phyloP scores from a whole-genome alignment of 2,113 vertebrate genomes.

The Paralichthys olivaceus region DNA sequence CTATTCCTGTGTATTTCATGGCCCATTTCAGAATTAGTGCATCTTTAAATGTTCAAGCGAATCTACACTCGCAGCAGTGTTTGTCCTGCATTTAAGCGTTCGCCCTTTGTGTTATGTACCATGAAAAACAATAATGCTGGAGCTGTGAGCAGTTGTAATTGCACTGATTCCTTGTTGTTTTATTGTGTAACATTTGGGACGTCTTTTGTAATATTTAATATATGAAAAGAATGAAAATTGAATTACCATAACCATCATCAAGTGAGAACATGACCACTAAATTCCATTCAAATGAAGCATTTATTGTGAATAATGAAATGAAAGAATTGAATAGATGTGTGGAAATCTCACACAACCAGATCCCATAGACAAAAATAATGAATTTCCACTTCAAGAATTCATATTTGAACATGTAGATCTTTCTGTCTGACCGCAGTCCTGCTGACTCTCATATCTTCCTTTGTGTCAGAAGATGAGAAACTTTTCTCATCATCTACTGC shows the following conservation, averaged over 20 bases:
- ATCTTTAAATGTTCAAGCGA: slow-evolving; percentile 56
- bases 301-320: slow-evolving; percentile 13
- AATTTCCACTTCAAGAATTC: slow-evolving; percentile 59
- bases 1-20: slow-evolving; percentile 72
- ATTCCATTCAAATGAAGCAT: slow-evolving; percentile 19
- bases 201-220: slow-evolving; percentile 26
- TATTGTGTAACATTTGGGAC: slow-evolving; percentile 40
- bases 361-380: slow-evolving; percentile 42
- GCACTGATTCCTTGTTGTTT: slow-evolving; percentile 53
- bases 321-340: slow-evolving; percentile 7
- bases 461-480: slow-evolving; percentile 64
- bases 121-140: slow-evolving; percentile 60
- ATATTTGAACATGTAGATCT: slow-evolving; percentile 36
- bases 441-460: slow-evolving; percentile 41
- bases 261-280: background rate
- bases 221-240: slow-evolving; percentile 19
- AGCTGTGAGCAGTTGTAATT: slow-evolving; percentile 51
- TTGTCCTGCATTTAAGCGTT: slow-evolving; percentile 39
- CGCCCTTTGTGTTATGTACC: slow-evolving; percentile 56
- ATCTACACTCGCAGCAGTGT: slow-evolving; percentile 49
- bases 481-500: slow-evolving; percentile 38
- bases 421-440: slow-evolving; percentile 25
- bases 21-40: slow-evolving; percentile 75
- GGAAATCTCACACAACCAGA: background rate
- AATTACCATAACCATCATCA: background rate